These are phyloP conservation scores for Papilio polyxenes DNA, from an alignment of 1,140 invertebrate species.

Conservation along the genomic window DNA sequence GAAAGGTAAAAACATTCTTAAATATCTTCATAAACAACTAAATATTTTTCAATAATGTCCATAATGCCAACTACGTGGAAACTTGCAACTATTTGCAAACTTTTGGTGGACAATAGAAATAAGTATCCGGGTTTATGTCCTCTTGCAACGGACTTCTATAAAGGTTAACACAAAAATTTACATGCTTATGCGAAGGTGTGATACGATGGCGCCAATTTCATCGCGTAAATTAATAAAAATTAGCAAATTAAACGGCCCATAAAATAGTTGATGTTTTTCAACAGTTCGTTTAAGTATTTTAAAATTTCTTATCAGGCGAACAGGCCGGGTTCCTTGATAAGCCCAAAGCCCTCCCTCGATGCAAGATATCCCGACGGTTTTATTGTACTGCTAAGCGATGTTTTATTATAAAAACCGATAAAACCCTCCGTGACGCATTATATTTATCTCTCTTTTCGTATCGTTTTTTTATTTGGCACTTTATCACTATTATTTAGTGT, in stretches of 20 bases:
- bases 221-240: neutral
- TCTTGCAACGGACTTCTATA: neutral
- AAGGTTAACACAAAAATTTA: neutral
- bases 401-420: conserved; percentile 69
- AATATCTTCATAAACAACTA: no score
- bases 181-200: neutral
- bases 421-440: conserved; percentile 52
- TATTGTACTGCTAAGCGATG: conserved; percentile 69
- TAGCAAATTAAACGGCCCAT: conserved; percentile 24
- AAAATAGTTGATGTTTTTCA: conserved; percentile 15
- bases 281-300: neutral
- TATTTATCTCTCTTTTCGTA: conserved; percentile 67
- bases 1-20: no score
- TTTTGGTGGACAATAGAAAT: no score
- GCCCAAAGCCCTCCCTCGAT: conserved; percentile 52
- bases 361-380: conserved; percentile 60
- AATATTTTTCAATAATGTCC: no score
- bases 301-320: conserved; percentile 40
- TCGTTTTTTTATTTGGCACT: conserved; percentile 72
- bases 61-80: no score
- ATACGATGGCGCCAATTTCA: conserved; percentile 5
- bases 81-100: no score
- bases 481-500: conserved; percentile 77
- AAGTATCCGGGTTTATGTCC: no score
- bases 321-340: conserved; percentile 46